Evolutionary conservation across 1,140 invertebrate species (phyloP), one percentile per base, ranked within the genome.

Genomic region (Hycleus cichorii): DNA sequence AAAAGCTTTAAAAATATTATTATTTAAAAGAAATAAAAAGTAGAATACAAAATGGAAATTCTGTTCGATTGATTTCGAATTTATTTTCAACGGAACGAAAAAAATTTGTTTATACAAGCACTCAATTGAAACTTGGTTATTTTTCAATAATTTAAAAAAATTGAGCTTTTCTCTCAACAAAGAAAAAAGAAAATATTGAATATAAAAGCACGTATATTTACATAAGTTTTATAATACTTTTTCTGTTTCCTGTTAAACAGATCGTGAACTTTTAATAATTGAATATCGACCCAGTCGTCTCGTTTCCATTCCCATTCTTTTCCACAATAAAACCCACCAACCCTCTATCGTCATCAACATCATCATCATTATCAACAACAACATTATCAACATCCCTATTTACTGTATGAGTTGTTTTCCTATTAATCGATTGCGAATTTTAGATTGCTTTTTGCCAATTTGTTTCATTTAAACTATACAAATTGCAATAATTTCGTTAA

Each of bases 231-330:
- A 57, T 57, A 50, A 43, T 57, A 40, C 26, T 44, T 55, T 55
- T 47, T 50, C 39, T 50, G 32, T 49, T 44, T 53, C 38, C 49
- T 57, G 51, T 63, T 59, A 55, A 60, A 57, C 53, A 52, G 48
- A 59, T 60, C 49, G 58, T 60, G 58, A 57, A 61, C 55, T 57
- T 61, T 61, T 61, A 61, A 61, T 61, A 61, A 61, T 61, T 52
- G 59, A 61, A 61, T 61, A 61, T 61, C 47, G 59, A 61, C 50
- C 49, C 38, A 46, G 49, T 48, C 49, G 49, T 18, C 46, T 32
- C 46, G 27, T 32, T 32, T 50, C 49, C 57, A 32, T 47, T 42
- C 26, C 46, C 25, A 12, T 27, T 4, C 42, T 32, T 5, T 32
- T 7, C 32, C 4, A 32, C 3, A 32, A 32, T 32, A 32, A 32